Evolutionary conservation across 2,113 vertebrate species (phyloP).

Genomic region (Caloenas nicobarica): DNA sequence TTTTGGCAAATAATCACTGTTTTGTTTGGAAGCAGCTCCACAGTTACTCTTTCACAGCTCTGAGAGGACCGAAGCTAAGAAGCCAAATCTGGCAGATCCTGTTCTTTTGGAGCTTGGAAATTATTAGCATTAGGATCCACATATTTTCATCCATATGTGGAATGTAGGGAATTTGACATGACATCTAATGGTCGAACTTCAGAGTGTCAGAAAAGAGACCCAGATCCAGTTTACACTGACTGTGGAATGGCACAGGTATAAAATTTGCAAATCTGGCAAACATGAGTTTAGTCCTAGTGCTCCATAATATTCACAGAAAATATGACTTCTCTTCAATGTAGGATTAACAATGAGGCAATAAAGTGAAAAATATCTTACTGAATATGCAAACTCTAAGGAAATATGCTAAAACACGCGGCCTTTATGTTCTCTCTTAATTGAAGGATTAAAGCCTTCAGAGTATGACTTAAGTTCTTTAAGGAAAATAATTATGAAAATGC

Average conservation of each 20-base stretch:
- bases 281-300: conserved; percentile 27
- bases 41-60: background rate
- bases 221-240: background rate
- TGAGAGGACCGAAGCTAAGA: background rate
- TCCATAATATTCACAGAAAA: conserved; percentile 30
- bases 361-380: conserved; percentile 16
- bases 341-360: conserved; percentile 47
- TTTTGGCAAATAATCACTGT: background rate
- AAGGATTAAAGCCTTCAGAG: conserved; percentile 54
- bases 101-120: background rate
- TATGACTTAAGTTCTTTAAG: conserved; percentile 46
- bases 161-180: background rate
- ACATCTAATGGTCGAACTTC: background rate
- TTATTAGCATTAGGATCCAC: background rate
- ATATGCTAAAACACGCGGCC: conserved; percentile 41
- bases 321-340: background rate
- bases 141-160: background rate
- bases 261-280: conserved; percentile 54
- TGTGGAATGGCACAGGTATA: conserved; percentile 29
- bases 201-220: background rate
- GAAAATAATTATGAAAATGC: conserved; percentile 47
- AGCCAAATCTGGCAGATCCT: background rate
- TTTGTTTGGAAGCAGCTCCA: background rate
- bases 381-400: conserved; percentile 44
- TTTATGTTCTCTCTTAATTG: conserved; percentile 46